Evolutionary conservation across 2,888 invertebrate species (phyloP).

Genomic region (Ophion ventricosus): DNA sequence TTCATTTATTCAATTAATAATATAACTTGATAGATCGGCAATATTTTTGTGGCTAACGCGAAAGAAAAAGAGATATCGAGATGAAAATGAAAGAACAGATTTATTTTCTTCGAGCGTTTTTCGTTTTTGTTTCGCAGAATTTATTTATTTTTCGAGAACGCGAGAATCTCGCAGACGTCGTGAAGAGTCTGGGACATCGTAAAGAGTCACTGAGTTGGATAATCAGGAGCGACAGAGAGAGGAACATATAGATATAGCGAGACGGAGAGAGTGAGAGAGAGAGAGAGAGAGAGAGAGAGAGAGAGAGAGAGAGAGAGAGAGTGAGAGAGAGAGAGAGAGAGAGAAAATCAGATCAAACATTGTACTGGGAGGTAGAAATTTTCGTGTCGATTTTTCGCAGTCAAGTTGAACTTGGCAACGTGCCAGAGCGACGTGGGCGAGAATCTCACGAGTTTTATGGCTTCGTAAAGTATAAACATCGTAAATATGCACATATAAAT

Average conservation of each 20-base stretch:
- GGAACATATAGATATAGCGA: too few relatives aligned
- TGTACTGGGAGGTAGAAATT: not conserved
- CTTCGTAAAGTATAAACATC: conserved; percentile 7
- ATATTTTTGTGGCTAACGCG: not conserved
- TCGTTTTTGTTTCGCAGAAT: not conserved
- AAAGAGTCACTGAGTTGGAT: not conserved
- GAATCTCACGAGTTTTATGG: not conserved
- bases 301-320: not conserved
- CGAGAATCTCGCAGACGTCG: not conserved
- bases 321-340: not conserved
- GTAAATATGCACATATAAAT: not conserved
- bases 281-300: not conserved
- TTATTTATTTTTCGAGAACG: not conserved
- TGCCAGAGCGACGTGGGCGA: conserved; percentile 2
- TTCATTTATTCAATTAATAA: not conserved
- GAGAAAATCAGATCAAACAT: not conserved
- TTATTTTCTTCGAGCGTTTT: not conserved
- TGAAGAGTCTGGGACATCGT: not conserved
- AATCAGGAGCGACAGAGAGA: not conserved
- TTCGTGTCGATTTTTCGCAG: conserved; percentile 8
- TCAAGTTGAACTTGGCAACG: not conserved
- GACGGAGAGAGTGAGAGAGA: not conserved
- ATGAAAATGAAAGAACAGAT: not conserved
- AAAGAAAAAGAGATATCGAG: not conserved
- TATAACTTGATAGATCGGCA: not conserved